Conservation (phyloP, 2,888 invertebrate species). For the Lymantria monacha region DNA sequence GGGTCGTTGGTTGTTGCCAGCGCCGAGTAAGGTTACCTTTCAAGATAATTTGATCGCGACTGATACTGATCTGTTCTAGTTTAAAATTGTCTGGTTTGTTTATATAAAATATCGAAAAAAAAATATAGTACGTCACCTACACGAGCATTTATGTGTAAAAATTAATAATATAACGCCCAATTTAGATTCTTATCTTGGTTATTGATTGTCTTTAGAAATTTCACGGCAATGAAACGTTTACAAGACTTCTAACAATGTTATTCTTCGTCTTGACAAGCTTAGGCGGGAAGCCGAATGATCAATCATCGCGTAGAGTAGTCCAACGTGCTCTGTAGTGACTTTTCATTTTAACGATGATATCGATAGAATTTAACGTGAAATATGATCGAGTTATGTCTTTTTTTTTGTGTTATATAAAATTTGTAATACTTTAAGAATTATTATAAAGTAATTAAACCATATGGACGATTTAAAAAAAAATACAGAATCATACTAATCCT, state of each 20-base stretch:
- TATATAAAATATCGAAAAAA: no score
- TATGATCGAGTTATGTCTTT: not conserved
- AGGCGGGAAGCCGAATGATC: constrained; percentile 62
- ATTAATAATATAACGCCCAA: no score
- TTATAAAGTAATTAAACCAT: no score
- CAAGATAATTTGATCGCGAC: no score
- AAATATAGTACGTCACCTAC: no score
- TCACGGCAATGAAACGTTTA: constrained; percentile 68
- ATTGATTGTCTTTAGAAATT: constrained; percentile 64
- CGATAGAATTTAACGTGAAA: constrained; percentile 22
- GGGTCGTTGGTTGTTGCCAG: no score
- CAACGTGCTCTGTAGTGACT: constrained; percentile 42
- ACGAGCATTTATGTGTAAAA: no score
- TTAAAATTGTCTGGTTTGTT: no score
- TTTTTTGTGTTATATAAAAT: not conserved
- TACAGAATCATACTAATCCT: no score
- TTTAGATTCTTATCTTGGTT: constrained; percentile 2
- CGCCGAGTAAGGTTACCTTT: no score
- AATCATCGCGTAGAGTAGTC: constrained; percentile 67
- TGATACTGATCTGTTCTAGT: no score
- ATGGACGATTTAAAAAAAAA: no score
- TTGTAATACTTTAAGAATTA: not conserved
- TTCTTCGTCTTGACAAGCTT: constrained; percentile 74
- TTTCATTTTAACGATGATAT: constrained; percentile 37
- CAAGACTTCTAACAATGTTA: constrained; percentile 76